phyloP scores from a whole-genome alignment of 2,113 vertebrate genomes.

The rat (Rattus norvegicus) region GRCr8 NC_086027.1:65610001-65610500 shows the following conservation, averaged over 20 bases:
- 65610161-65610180: too few species aligned
- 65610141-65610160: too few species aligned
- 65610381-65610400: too few species aligned
- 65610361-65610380: background rate
- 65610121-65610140: too few species aligned
- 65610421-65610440: background rate
- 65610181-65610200: too few species aligned
- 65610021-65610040: too few species aligned
- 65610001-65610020: too few species aligned
- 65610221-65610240: slow-evolving; percentile 30
- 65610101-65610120: too few species aligned
- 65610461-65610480: background rate
- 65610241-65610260: slow-evolving; percentile 21
- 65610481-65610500: background rate
- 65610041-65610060: too few species aligned
- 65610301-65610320: slow-evolving; percentile 25
- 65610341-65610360: background rate
- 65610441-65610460: background rate
- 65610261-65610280: background rate
- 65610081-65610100: too few species aligned
- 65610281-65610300: background rate
- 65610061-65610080: too few species aligned
- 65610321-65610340: background rate
- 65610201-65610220: background rate
- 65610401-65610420: too few species aligned